Evolutionary conservation across 1,140 invertebrate species (phyloP).

Genomic region (Hirudo medicinalis): DNA sequence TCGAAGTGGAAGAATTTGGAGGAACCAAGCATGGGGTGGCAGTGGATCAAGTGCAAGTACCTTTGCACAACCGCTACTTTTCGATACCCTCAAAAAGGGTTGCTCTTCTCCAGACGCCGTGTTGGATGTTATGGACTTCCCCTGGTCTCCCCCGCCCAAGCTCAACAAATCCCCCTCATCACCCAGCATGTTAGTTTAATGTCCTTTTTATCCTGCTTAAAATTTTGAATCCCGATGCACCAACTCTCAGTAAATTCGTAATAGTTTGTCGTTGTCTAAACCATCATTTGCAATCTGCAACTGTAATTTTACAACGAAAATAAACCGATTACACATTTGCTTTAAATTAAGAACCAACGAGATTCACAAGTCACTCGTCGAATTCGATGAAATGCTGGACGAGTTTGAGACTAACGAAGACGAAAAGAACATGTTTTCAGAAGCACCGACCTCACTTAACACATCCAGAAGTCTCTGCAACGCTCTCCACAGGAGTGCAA

Average conservation of each 20-base stretch:
- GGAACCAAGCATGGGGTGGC: neutral
- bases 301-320: neutral
- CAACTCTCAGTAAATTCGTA: too few relatives aligned
- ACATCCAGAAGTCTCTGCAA: neutral
- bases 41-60: neutral
- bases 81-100: constrained; percentile 3
- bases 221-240: neutral
- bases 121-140: neutral
- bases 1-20: neutral
- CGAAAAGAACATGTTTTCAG: neutral
- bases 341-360: neutral
- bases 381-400: constrained; percentile 1
- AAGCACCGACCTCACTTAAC: neutral
- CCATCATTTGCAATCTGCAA: too few relatives aligned
- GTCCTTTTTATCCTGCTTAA: neutral
- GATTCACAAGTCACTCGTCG: neutral
- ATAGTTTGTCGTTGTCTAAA: too few relatives aligned
- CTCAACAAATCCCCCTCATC: neutral
- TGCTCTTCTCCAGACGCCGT: neutral
- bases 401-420: neutral
- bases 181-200: neutral
- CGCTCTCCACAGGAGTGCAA: neutral
- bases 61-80: neutral
- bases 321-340: too few relatives aligned
- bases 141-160: neutral